Evolutionary conservation across 1,140 invertebrate genomes (phyloP), one percentile per base, ranked within the genome.

Genomic region (Calliphora vicina): DNA sequence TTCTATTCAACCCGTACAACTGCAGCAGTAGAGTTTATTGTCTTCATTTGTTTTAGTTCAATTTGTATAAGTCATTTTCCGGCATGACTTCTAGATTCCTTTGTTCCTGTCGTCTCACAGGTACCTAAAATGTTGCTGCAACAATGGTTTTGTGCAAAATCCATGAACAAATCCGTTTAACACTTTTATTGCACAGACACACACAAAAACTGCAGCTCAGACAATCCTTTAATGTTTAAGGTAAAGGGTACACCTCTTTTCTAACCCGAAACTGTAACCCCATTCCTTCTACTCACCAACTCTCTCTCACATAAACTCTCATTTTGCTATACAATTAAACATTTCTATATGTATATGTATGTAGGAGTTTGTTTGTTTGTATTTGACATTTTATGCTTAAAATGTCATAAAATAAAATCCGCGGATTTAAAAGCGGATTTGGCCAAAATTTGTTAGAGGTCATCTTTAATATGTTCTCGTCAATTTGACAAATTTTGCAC

Each of bases 201-300:
- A n/a, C 50, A 57, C 15, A n/a, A 13, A 5, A 23, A 25, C n/a
- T 15, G 43, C 23, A 45, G 27, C 17, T 26, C 42, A 50, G 82
- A 83, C 84, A 86, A 85, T 87, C 87, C 83, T 88, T 88, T 88
- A 88, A 88, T 88, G 88, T 87, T 84, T 83, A 87, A 78, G 83
- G 86, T 88, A 88, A 88, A 88, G 87, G 87, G 87, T 88, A 88
- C 87, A 88, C 87, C 87, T 87, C 87, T 88, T 88, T 88, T 84
- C n/a, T 25, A 80, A 42, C 26, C 15, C 80, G 27, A 81, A 72
- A 42, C 8, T 45, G 82, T 50, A 50, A 50, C 45, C 17, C 45
- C 4, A 50, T 13, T 35, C 10, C 10, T 35, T 35, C 45, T 15
- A 50, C 45, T 50, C 12, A 50, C 8, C 45, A 50, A 13, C 3